Base-by-base conservation (phyloP, 2,888 invertebrate species). In the Pyrrhia umbra region DNA sequence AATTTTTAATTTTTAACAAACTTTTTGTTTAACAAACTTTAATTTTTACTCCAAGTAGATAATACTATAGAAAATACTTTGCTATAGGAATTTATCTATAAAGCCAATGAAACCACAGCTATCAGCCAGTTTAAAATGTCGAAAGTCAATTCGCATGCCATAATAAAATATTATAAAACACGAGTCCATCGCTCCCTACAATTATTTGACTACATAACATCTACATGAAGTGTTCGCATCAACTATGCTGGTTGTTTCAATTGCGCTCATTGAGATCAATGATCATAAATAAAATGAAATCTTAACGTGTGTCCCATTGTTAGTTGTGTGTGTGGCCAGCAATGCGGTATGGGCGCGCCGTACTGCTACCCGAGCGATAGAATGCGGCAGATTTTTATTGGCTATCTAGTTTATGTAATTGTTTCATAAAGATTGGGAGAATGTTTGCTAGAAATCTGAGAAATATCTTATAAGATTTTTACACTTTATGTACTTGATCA, bases 221-320 rank as follows among this genome's bases (percentile, higher is more conserved):
- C 15, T 40, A 46, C 30, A 25, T 43, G 37, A 25, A 20, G 20
- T 30, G 39, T 47, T 15, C 47, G n/a, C 43, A 54, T 51, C 39
- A 49, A 42, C 39, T 62, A 25, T 50, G 20, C 72, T 86, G 84
- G 89, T 89, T 88, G 88, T 77, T 80, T 84, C 87, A 90, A 90
- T 89, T 89, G 88, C 69, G 60, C 65, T 56, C 75, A 75, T 66
- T 76, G 67, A 55, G 67, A 59, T 64, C 78, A 82, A 81, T 83
- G 58, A 80, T 73, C 60, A 79, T 76, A 75, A 81, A 80, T 80
- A 63, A 68, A 55, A 62, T 70, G 63, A 60, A 63, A 75, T 68
- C 40, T 78, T 71, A 63, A 59, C 58, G 46, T 46, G 49, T 47
- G 37, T 39, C 25, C 27, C 27, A 65, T 52, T 65, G 58, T 55